Evolutionary conservation across 2,797 vertebrate species (phyloP), one percentile per base, ranked within the genome.

Genomic region (Epinephelus coioides): DNA sequence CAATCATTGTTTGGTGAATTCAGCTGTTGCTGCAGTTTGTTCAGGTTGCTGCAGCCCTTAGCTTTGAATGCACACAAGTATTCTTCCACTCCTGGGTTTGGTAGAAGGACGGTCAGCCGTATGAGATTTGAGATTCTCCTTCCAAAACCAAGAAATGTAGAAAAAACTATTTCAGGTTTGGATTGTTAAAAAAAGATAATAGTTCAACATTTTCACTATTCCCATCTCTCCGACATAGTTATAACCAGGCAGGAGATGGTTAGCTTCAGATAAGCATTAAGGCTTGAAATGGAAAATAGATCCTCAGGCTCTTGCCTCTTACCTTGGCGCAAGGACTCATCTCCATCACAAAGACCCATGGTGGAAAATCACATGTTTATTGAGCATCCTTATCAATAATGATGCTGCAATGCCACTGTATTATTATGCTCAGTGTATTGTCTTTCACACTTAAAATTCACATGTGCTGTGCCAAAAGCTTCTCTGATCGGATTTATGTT

Each of bases 11-110:
- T 15, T 34, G 19, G 47, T 49, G 30, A 54, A 85, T 76, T 67
- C 1, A 63, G 86, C 86, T 55, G 69, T 14, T 0, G 9, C 38
- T 69, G 73, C 68, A 64, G 70, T 84, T 84, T 73, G 71, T 23
- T 68, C 50, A 34, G 25, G 46, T 27, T 50, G 9, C 53, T 53
- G 71, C 56, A 44, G 53, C 19, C 8, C 46, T 34, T 50, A 18
- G 57, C 54, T 67, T 55, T 64, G 13, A 43, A 55, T 51, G 53
- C 34, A 25, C 40, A 15, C 34, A 25, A 51, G 62, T 8, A 15
- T 27, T 30, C 12, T 34, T 51, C 43, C 4, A 10, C 9, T 15
- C 2, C 17, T 27, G 62, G 53, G 30, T 64, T 56, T 78, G 49
- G 54, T 74, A 43, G 47, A 61, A 46, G 34, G 18, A 73, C 54